These are phyloP conservation scores for Hyperopisus bebe DNA, from an alignment of 2,113 vertebrate genomes.

Conservation along the genomic window DNA sequence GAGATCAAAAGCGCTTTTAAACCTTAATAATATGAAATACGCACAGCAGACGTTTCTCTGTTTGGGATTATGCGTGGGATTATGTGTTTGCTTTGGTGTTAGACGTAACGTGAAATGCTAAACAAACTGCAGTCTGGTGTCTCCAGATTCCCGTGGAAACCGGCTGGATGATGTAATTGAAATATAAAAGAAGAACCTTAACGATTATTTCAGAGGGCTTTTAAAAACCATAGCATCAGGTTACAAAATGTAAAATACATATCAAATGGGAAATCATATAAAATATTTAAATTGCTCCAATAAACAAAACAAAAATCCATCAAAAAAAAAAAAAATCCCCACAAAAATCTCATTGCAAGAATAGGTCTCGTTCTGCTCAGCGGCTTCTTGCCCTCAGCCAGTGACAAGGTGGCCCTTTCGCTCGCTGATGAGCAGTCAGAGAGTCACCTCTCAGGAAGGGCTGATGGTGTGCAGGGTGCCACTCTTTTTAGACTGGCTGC, in stretches of 20 bases:
- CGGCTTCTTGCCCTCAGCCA: not conserved
- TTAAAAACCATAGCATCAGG: not conserved
- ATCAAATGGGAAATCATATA: not conserved
- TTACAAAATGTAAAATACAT: not conserved
- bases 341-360: not conserved
- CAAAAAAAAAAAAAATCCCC: not conserved
- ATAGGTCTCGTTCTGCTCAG: not conserved
- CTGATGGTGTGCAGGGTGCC: not conserved
- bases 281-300: not conserved
- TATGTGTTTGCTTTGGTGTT: conserved; percentile 2
- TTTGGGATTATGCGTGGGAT: conserved; percentile 1
- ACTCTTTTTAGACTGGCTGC: not conserved
- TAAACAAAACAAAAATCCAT: not conserved
- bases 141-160: not conserved
- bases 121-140: not conserved
- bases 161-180: not conserved
- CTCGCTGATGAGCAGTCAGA: not conserved
- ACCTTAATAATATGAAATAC: not conserved
- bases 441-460: not conserved
- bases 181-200: not conserved
- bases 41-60: not conserved
- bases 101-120: not conserved
- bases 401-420: not conserved
- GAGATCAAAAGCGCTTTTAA: conserved; percentile 3
- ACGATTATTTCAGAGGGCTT: not conserved